Conservation (phyloP, 2,797 vertebrate genomes). For the Myotis planiceps region DNA sequence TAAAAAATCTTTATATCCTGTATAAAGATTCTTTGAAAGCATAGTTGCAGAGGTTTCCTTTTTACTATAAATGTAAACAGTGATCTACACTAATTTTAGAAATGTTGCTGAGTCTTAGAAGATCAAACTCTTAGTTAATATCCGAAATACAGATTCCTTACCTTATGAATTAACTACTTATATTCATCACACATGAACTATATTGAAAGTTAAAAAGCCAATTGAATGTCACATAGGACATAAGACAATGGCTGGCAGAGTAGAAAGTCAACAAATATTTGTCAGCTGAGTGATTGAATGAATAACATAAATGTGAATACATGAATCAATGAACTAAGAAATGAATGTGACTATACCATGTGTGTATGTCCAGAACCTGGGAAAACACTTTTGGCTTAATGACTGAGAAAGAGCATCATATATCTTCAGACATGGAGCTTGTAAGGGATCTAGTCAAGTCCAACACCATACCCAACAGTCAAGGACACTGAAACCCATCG, state of each 20-base stretch:
- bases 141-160: neutral
- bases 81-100: neutral
- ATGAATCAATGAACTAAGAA: neutral
- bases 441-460: neutral
- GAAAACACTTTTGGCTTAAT: neutral
- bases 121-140: neutral
- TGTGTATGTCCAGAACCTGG: neutral
- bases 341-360: neutral
- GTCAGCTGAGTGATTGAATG: neutral
- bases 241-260: neutral
- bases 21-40: neutral
- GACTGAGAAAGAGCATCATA: neutral
- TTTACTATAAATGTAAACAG: neutral
- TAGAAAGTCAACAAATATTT: neutral
- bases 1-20: neutral
- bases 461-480: neutral
- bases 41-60: neutral
- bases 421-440: neutral
- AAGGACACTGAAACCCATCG: neutral
- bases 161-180: slow-evolving; percentile 6
- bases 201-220: neutral
- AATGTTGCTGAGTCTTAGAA: neutral
- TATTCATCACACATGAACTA: neutral
- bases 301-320: neutral
- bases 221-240: neutral